Conservation (phyloP, 2,113 vertebrate species). For the Gobio gobio region DNA sequence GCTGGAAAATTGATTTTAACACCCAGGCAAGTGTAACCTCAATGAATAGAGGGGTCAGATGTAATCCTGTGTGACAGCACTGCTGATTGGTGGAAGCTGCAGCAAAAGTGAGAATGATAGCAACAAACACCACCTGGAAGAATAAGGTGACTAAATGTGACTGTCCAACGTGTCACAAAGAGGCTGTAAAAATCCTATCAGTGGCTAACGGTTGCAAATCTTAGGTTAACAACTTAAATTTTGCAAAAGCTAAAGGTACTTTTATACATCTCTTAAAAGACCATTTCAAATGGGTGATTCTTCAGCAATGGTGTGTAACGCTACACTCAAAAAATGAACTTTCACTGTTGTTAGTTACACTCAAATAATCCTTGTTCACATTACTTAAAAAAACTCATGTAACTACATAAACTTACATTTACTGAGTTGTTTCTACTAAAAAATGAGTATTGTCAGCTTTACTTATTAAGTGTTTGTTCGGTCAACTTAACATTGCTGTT, state of each 20-base stretch:
- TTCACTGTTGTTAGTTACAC: no score
- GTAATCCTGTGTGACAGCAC: conserved; percentile 50
- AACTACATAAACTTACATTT: no score
- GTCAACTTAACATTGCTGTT: no score
- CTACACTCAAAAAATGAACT: no score
- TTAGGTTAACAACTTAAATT: not conserved
- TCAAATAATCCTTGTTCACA: no score
- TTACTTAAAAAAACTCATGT: no score
- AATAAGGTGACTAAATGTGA: conserved; percentile 15
- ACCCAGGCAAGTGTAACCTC: conserved; percentile 47
- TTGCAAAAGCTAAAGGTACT: not conserved
- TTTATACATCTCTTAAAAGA: not conserved
- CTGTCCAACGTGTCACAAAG: not conserved
- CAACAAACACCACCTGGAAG: conserved; percentile 33
- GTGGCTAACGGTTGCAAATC: not conserved
- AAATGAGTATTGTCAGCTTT: no score
- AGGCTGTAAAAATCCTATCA: not conserved
- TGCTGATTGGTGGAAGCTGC: conserved; percentile 37
- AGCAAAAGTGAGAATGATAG: conserved; percentile 24
- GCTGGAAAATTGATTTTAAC: conserved; percentile 57
- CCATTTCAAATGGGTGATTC: not conserved
- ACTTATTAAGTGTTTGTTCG: no score
- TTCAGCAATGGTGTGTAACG: no score
- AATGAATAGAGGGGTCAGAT: conserved; percentile 50
- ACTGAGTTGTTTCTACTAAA: no score